Evolutionary conservation across 2,797 vertebrate species (phyloP).

Genomic region (Limnodromus scolopaceus): DNA sequence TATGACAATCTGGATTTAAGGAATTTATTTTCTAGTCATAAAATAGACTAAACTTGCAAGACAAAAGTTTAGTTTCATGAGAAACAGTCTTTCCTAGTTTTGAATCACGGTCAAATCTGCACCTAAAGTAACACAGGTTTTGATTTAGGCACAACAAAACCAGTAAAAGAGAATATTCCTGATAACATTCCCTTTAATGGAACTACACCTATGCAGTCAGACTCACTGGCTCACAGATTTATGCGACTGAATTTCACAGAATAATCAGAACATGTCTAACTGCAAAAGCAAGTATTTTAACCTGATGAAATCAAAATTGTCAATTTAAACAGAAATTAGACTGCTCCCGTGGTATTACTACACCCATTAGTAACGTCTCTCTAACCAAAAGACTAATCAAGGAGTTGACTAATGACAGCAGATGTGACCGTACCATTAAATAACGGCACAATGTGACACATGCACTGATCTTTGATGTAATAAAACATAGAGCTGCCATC

Average conservation of each 20-base stretch:
- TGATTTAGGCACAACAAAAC: not conserved
- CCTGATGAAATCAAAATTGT: not conserved
- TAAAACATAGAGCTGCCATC: not conserved
- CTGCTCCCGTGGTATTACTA: not conserved
- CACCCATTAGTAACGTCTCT: not conserved
- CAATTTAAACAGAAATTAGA: not conserved
- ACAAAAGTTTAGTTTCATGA: not conserved
- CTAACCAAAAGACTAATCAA: not conserved
- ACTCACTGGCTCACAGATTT: not conserved
- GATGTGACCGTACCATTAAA: not conserved
- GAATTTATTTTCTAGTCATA: not conserved
- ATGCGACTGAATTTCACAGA: not conserved
- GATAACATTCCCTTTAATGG: not conserved
- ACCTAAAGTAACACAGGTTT: not conserved
- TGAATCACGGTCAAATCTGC: not conserved
- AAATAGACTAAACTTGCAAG: not conserved
- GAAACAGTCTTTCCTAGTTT: not conserved
- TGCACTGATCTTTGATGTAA: not conserved
- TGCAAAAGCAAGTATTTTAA: not conserved
- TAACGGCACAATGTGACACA: not conserved
- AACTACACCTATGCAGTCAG: not conserved
- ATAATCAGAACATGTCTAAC: not conserved
- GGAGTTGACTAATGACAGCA: not conserved
- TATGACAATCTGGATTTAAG: not conserved
- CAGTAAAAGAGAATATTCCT: not conserved